A percentile compares a stretch with the other conserved stretches of the same genome.
These are phyloP conservation scores for Lacerta agilis DNA, from an alignment of 2,797 vertebrate species.

Conservation along the genomic window DNA sequence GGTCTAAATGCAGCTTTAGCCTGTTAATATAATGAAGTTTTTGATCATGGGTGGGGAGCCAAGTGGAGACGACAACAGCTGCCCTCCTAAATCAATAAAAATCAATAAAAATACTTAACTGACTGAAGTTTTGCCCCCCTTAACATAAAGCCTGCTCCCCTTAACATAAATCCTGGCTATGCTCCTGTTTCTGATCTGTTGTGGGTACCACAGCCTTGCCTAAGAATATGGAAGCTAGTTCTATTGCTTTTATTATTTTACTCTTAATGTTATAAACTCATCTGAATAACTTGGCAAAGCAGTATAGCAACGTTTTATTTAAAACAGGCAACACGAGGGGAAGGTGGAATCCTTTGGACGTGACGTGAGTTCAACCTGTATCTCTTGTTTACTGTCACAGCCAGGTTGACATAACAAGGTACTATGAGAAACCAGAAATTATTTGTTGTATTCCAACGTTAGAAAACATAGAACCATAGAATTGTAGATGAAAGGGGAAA, in stretches of 20 bases:
- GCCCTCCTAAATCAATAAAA: too few relatives aligned
- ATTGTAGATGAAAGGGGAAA: constrained; percentile 24
- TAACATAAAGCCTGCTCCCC: too few relatives aligned
- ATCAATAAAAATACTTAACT: too few relatives aligned
- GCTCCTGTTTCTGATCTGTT: neutral
- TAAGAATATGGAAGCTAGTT: neutral
- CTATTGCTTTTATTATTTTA: neutral
- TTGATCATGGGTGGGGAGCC: neutral
- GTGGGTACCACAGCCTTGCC: neutral
- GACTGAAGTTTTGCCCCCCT: too few relatives aligned
- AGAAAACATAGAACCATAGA: neutral
- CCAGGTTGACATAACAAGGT: neutral
- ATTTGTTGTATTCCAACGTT: neutral
- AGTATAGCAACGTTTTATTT: neutral
- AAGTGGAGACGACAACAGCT: too few relatives aligned
- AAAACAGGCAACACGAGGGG: neutral
- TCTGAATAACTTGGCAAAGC: neutral
- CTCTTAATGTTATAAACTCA: neutral
- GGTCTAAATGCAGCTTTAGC: neutral
- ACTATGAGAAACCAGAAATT: neutral
- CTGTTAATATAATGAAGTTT: neutral
- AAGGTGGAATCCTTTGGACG: too few relatives aligned
- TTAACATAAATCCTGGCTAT: too few relatives aligned
- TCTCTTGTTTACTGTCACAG: neutral
- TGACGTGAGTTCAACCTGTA: neutral